These are phyloP conservation scores for Synergus umbraculus DNA, from an alignment of 2,888 invertebrate species.

Conservation along the genomic window DNA sequence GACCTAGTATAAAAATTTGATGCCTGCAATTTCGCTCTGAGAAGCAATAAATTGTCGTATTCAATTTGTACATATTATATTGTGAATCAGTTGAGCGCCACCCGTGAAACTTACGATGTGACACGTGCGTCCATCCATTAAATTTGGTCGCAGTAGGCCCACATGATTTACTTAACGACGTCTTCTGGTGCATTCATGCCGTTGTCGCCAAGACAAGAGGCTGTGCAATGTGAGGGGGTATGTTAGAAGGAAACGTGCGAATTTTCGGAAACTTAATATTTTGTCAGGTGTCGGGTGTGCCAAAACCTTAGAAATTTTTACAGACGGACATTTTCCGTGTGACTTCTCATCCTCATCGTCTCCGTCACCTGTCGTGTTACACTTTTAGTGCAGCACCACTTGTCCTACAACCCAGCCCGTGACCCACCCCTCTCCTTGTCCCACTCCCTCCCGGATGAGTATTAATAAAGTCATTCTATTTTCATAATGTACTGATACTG, in stretches of 20 bases:
- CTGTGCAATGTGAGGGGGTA: conserved; percentile 44
- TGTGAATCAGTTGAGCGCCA: conserved; percentile 20
- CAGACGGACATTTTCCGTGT: conserved; percentile 55
- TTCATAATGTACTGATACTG: conserved; percentile 59
- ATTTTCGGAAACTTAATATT: conserved; percentile 56
- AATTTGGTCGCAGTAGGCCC: conserved; percentile 59
- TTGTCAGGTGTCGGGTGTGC: conserved; percentile 59
- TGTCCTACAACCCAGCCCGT: neutral
- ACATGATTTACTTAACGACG: conserved; percentile 67
- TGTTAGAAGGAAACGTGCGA: conserved; percentile 34
- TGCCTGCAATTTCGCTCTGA: conserved; percentile 26
- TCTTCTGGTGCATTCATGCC: conserved; percentile 57
- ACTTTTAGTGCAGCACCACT: conserved; percentile 44
- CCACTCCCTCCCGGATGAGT: conserved; percentile 43
- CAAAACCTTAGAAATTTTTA: conserved; percentile 61
- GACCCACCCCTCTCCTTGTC: conserved; percentile 1
- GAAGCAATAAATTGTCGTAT: conserved; percentile 19
- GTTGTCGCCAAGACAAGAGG: conserved; percentile 50
- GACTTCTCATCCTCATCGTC: conserved; percentile 44
- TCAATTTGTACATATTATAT: conserved; percentile 33
- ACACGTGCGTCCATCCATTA: conserved; percentile 57
- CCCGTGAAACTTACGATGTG: conserved; percentile 35
- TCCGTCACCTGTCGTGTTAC: neutral
- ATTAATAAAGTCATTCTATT: conserved; percentile 68
- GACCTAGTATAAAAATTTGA: conserved; percentile 25